Base-by-base conservation (phyloP, 2,797 vertebrate genomes). In the Acropternis orthonyx region DNA sequence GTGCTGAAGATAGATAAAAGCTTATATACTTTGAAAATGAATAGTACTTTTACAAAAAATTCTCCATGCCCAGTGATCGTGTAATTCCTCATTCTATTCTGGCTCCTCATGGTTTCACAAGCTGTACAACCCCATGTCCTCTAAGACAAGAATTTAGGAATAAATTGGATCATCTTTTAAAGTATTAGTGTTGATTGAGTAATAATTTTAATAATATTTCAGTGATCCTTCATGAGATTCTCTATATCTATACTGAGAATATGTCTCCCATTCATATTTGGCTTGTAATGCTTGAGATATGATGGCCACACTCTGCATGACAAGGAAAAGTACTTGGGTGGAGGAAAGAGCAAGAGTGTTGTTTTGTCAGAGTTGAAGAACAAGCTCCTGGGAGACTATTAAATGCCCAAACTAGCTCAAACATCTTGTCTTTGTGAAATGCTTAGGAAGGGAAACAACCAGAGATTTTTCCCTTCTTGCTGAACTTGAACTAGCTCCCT, bases 381-480 rank as follows among this genome's bases (percentile, higher is more conserved):
- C 32, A 85, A 71, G 48, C 48, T 78, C 74, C 59, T 73, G 34
- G 22, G 37, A 77, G 48, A n/a, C 37, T 56, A 3, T 61, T 61
- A 32, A 74, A 34, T 32, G 54, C 44, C 56, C 28, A 46, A 68
- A 73, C 13, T 62, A 78, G 22, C 36, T 88, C 72, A 88, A 67
- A 37, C 14, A 15, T 46, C 7, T 23, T 69, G 36, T 12, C 13
- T 52, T 77, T 78, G 68, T 5, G 32, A 71, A 69, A 67, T 54
- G 32, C 36, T 55, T 67, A 1, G 0, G 41, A 82, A 83, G 27
- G 24, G 18, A 78, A 88, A 49, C 0, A 1, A 54, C 10, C 26
- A 49, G 52, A 67, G 28, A 80, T 72, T 67, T 85, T 85, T 79
- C 43, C 23, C 85, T 83, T 43, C 30, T 72, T 75, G 28, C 63